Base-by-base conservation (phyloP, 2,888 invertebrate genomes). In the Lithodes maja region DNA sequence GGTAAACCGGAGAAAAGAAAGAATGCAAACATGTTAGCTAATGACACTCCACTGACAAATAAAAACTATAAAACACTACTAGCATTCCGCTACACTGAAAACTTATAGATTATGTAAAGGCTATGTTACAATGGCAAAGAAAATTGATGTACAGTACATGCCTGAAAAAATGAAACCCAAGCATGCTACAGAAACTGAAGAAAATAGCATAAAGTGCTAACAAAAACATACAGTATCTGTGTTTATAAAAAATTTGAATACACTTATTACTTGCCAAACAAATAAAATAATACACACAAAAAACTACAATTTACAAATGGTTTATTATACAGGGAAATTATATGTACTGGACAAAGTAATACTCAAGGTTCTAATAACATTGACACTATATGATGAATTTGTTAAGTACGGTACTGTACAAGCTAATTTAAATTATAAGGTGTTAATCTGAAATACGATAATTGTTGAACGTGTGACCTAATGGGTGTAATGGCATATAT, bases 21-120 rank as follows among this genome's bases (percentile, higher is more conserved):
- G 49, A 86, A 90, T 82, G 91, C 85, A 89, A 92, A 89, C 87
- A 86, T 86, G 91, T 87, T 87, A 86, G 89, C 90, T 85, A 83
- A 71, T 83, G 71, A 90, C 90, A 90, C 87, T 86, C 82, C 77
- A 85, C 80, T 77, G 87, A 86, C 85, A 90, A 78, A 88, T 85
- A 87, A 84, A 85, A 68, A 49, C 33, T 33, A 33, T 69, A 82
- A 82, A 82, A 82, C 5, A 69, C 82, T 82, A 82, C 82, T 69
- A 82, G 82, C 69, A 86, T 84, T 90, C 87, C 90, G 74, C 82
- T 85, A 89, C 88, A 85, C 55, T 80, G 85, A 89, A 74, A 81
- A 89, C 52, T 85, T 75, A 79, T 54, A 78, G 61, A 78, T 74
- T 54, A 87, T 77, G 81, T 80, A 74, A 89, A 89, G 74, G 84